A percentile compares a stretch with the other conserved stretches of the same genome.
Evolutionary conservation across 2,888 invertebrate species (phyloP).

Genomic region (Hartigia nigra): DNA sequence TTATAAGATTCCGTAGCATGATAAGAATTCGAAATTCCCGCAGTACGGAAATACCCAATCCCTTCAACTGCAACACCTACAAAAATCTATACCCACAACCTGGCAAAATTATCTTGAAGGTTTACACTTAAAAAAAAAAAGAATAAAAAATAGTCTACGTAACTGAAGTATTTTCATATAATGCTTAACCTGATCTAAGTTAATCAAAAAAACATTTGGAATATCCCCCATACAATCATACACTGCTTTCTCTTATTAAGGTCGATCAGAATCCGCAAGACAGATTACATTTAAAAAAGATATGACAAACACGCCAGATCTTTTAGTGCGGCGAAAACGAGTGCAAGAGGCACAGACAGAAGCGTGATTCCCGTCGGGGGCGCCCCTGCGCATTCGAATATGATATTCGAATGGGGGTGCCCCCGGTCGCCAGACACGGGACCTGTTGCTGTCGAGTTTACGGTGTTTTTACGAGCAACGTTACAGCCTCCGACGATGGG

Average conservation of each 20-base stretch:
- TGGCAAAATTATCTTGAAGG: no score
- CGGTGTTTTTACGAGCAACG: slow-evolving; percentile 66
- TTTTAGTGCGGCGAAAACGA: background rate
- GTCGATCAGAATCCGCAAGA: background rate
- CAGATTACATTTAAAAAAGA: background rate
- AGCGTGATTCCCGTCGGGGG: slow-evolving; percentile 4
- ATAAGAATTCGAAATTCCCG: slow-evolving; percentile 48
- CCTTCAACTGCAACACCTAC: no score
- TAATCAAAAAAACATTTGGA: background rate
- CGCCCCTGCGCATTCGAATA: slow-evolving; percentile 42
- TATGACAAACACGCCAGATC: background rate
- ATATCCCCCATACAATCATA: background rate
- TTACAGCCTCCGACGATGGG: slow-evolving; percentile 61
- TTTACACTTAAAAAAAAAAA: no score
- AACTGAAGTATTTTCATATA: background rate
- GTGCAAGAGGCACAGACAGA: background rate
- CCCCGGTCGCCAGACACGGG: slow-evolving; percentile 54
- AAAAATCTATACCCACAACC: no score
- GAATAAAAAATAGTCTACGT: no score
- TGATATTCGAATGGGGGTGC: slow-evolving; percentile 52
- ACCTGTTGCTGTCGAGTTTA: slow-evolving; percentile 67
- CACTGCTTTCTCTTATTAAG: no score
- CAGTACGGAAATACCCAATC: background rate
- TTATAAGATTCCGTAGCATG: slow-evolving; percentile 38
- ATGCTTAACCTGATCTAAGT: background rate